Conservation (phyloP, 2,113 vertebrate species). For the pig (Sus scrofa) region T2T-Sscrofa CM000830.6:41300001-41300500, state of each 20-base stretch:
- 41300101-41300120: background rate
- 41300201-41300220: background rate
- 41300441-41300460: no score
- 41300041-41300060: background rate
- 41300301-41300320: conserved; percentile 43
- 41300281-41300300: conserved; percentile 45
- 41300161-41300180: background rate
- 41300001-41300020: background rate
- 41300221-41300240: background rate
- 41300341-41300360: conserved; percentile 22
- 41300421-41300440: no score
- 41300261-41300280: background rate
- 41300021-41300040: background rate
- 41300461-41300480: no score
- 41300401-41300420: no score
- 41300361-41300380: background rate
- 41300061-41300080: conserved; percentile 23
- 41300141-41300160: background rate
- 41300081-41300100: background rate
- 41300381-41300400: no score
- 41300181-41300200: background rate
- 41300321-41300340: background rate
- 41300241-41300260: conserved; percentile 38
- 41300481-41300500: no score
- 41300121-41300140: conserved; percentile 30